phyloP scores from a whole-genome alignment of 1,140 invertebrate genomes.

The Zaprionus inermis region DNA sequence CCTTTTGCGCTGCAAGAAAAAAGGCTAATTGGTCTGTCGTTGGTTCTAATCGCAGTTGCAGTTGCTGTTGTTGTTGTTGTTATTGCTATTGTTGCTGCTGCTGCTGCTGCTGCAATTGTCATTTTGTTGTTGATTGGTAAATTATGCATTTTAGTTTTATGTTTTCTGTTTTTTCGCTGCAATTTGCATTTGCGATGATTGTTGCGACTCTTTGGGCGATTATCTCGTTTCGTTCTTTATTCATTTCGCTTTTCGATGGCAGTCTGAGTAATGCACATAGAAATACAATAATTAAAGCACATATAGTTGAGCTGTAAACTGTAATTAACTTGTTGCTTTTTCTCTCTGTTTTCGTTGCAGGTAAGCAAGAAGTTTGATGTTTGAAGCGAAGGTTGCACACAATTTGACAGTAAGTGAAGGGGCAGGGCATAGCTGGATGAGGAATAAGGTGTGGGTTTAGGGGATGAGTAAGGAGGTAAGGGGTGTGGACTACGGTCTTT shows the following conservation, averaged over 20 bases:
- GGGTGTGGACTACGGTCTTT: constrained; percentile 6
- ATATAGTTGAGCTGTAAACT: constrained; percentile 1
- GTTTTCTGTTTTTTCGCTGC: constrained; percentile 19
- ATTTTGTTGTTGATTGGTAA: constrained; percentile 19
- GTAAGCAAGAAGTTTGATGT: constrained; percentile 47
- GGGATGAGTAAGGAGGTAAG: background rate
- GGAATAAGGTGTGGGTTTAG: background rate
- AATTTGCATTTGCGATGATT: constrained; percentile 17
- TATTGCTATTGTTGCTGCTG: background rate
- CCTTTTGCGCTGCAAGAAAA: background rate
- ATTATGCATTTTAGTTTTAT: constrained; percentile 46
- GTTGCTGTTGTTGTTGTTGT: background rate
- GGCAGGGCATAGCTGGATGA: background rate
- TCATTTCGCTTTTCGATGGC: background rate
- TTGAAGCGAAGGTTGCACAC: constrained; percentile 39
- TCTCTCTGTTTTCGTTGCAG: constrained; percentile 54
- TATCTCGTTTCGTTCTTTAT: constrained; percentile 1
- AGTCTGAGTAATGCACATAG: background rate
- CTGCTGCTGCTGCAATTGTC: background rate
- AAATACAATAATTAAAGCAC: constrained; percentile 26
- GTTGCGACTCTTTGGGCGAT: constrained; percentile 8
- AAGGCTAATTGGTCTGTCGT: constrained; percentile 27
- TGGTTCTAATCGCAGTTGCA: constrained; percentile 10
- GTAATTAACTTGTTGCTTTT: constrained; percentile 34
- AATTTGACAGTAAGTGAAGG: constrained; percentile 33